Evolutionary conservation across 2,888 invertebrate species (phyloP), one percentile per base, ranked within the genome.

Genomic region (Geotrupes spiniger): DNA sequence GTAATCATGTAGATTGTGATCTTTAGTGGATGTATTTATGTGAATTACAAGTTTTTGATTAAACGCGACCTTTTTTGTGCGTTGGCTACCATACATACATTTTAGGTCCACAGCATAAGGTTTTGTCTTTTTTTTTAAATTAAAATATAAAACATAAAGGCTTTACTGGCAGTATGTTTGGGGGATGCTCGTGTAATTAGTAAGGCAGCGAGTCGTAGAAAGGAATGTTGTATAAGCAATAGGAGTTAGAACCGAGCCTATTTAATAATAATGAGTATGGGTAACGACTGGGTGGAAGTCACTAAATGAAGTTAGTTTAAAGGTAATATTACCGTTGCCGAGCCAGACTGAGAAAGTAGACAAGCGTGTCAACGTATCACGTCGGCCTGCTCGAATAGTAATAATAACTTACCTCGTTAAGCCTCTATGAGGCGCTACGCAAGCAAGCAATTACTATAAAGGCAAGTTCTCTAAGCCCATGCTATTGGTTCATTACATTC

Each of bases 401-500:
- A 53, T 51, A 57, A 52, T 51, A 54, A 54, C 53, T 58, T 51
- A 49, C 47, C 49, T 54, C 53, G 53, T 57, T 58, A 59, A 53
- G 51, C 51, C 49, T 52, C 46, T 51, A 58, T 49, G 49, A 50
- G 51, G 41, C 45, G 49, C 41, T 45, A 42, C 47, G 26, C 40
- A 40, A 25, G 33, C 36, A 27, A 28, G 46, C 46, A 39, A 39
- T 39, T 46, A 39, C 46, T 29, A 16, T 27, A 12, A 36, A 43
- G 17, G 38, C 45, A 25, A 31, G 17, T 36, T 21, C 25, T 36
- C 17, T 33, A 33, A 33, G 33, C 33, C 33, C 10, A 33, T 14
- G 33, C 33, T 25, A 36, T 43, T 16, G 43, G 33, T 43, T 45
- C 45, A 45, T 45, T 38, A 45, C 17, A 16, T 29, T 31, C 28